These are phyloP conservation scores for Hanleya hanleyi DNA, from an alignment of 2,888 invertebrate species.

Conservation along the genomic window DNA sequence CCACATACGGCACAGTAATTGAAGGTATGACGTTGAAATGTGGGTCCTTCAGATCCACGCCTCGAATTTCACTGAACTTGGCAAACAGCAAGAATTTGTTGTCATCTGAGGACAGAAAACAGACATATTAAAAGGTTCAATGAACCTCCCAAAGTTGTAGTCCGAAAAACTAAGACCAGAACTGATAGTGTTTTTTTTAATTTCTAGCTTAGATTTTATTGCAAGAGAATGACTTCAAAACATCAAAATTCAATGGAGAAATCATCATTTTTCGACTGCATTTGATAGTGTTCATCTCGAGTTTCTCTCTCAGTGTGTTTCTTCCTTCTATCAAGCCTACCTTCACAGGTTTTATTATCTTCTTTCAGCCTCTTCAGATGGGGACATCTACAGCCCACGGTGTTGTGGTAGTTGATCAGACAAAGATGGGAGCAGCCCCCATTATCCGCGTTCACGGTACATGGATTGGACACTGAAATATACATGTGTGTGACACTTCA, in stretches of 20 bases:
- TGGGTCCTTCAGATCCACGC: slow-evolving; percentile 85
- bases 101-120: slow-evolving; percentile 78
- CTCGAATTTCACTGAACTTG: slow-evolving; percentile 79
- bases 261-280: no score
- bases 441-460: slow-evolving; percentile 79
- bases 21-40: slow-evolving; percentile 87
- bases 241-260: no score
- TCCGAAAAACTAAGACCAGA: neutral
- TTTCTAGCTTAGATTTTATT: no score
- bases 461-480: slow-evolving; percentile 77
- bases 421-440: slow-evolving; percentile 92
- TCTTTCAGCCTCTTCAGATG: slow-evolving; percentile 86
- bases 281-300: no score
- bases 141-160: neutral
- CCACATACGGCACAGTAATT: slow-evolving; percentile 82
- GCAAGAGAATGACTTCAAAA: no score
- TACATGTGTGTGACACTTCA: no score
- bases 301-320: no score
- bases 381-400: slow-evolving; percentile 86
- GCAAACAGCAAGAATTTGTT: slow-evolving; percentile 87
- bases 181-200: no score
- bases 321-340: slow-evolving; percentile 72
- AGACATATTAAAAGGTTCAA: slow-evolving; percentile 17
- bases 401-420: slow-evolving; percentile 79
- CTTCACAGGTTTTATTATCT: slow-evolving; percentile 81